Evolutionary conservation across 2,888 invertebrate species (phyloP).

Genomic region (Teleogryllus oceanicus): DNA sequence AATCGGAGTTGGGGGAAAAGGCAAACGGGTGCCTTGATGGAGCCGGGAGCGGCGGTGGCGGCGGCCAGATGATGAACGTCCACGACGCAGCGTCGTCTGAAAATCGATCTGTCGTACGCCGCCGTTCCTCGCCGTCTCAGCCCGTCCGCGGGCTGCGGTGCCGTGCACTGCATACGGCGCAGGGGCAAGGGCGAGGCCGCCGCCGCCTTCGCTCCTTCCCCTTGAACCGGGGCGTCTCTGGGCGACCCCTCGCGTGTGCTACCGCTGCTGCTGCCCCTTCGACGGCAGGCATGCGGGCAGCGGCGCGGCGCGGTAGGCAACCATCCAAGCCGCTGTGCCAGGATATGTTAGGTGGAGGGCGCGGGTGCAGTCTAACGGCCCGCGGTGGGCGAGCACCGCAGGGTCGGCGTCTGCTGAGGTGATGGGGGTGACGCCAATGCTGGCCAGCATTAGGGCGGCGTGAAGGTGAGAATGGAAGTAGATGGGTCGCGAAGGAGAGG

Average conservation of each 20-base stretch:
- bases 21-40: neutral
- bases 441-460: too few relatives aligned
- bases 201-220: neutral
- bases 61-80: neutral
- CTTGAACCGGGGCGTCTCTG: neutral
- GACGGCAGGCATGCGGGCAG: neutral
- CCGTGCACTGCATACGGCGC: neutral
- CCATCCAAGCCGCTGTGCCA: neutral
- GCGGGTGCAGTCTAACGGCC: constrained; percentile 8
- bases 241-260: neutral
- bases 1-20: neutral
- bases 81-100: neutral
- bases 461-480: too few relatives aligned
- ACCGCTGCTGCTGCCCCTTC: neutral
- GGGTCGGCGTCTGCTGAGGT: neutral
- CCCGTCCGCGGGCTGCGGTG: neutral
- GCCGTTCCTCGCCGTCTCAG: too few relatives aligned
- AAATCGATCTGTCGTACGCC: constrained; percentile 18
- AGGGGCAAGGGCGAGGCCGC: neutral
- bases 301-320: neutral
- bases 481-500: too few relatives aligned
- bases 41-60: neutral
- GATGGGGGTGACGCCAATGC: neutral
- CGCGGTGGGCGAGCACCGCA: neutral
- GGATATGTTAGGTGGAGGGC: constrained; percentile 7